Evolutionary conservation across 2,797 vertebrate species (phyloP).

Genomic region (Cirrhinus mrigala): DNA sequence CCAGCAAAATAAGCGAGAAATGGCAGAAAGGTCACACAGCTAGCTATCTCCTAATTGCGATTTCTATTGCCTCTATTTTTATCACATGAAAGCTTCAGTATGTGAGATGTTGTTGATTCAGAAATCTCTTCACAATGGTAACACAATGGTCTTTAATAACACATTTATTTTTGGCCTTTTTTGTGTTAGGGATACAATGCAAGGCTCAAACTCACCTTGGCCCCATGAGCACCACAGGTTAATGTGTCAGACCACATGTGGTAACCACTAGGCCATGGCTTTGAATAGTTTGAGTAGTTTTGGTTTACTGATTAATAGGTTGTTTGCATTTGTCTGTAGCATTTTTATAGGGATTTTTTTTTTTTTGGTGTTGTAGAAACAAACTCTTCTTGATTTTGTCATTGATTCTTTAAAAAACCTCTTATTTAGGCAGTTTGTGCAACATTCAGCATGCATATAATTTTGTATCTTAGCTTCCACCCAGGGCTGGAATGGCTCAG

Average conservation of each 20-base stretch:
- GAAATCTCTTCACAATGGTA: background rate
- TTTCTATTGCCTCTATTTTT: slow-evolving; percentile 6
- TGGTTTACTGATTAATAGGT: background rate
- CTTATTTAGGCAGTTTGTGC: slow-evolving; percentile 40
- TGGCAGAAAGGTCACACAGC: background rate
- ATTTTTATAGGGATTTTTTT: background rate
- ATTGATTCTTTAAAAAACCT: slow-evolving; percentile 36
- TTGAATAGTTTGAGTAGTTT: background rate
- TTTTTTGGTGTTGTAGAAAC: background rate
- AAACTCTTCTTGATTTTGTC: background rate
- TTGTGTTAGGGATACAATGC: background rate
- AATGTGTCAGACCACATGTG: background rate
- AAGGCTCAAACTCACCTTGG: background rate
- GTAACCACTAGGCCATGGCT: background rate
- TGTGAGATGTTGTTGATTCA: background rate
- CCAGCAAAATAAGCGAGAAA: slow-evolving; percentile 3
- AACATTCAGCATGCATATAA: slow-evolving; percentile 34
- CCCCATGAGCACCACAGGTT: background rate
- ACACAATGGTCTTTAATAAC: background rate
- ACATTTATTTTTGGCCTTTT: background rate
- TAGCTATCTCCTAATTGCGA: background rate
- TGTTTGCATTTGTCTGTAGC: background rate
- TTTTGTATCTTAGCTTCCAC: slow-evolving; percentile 26
- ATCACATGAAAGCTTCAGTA: slow-evolving; percentile 12
- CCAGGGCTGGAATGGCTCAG: slow-evolving; percentile 7